These are phyloP conservation scores for Oncorhynchus mykiss DNA, from an alignment of 2,113 vertebrate genomes.

Conservation along the genomic window DNA sequence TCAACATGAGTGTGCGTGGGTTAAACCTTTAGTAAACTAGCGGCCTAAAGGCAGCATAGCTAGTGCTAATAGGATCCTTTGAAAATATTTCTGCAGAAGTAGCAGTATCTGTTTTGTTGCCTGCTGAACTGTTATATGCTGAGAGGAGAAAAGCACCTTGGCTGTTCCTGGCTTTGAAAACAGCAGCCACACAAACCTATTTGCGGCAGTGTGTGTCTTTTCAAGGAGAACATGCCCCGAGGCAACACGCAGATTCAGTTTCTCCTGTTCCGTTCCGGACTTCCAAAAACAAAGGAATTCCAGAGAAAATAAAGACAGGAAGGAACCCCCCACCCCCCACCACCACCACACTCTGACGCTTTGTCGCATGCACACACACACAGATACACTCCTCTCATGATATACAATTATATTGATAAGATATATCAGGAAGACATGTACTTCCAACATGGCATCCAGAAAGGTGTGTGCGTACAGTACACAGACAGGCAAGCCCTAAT, in stretches of 20 bases:
- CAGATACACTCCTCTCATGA: conserved; percentile 40
- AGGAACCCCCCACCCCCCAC: conserved; percentile 39
- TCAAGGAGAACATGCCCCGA: conserved; percentile 64
- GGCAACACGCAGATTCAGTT: conserved; percentile 72
- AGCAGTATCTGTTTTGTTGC: conserved; percentile 10
- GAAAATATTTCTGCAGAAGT: too few species aligned
- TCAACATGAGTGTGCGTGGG: too few species aligned
- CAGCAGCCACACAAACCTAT: conserved; percentile 57
- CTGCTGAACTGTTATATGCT: conserved; percentile 30
- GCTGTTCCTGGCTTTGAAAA: conserved; percentile 5
- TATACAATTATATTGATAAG: conserved; percentile 53
- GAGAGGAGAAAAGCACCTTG: conserved; percentile 65
- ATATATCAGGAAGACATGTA: conserved; percentile 20
- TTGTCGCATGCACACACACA: neutral
- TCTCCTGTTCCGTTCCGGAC: conserved; percentile 64
- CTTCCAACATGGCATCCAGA: too few species aligned
- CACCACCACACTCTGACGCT: too few species aligned
- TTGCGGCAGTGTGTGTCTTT: conserved; percentile 39
- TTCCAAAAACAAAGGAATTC: conserved; percentile 79
- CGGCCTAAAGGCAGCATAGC: too few species aligned
- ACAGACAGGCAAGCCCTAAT: neutral
- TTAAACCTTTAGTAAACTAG: too few species aligned
- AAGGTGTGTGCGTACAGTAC: too few species aligned
- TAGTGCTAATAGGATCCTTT: too few species aligned
- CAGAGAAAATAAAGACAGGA: conserved; percentile 76